phyloP scores from a whole-genome alignment of 92 coral and sea anemone genomes.

The Palythoa heliodiscus region DNA sequence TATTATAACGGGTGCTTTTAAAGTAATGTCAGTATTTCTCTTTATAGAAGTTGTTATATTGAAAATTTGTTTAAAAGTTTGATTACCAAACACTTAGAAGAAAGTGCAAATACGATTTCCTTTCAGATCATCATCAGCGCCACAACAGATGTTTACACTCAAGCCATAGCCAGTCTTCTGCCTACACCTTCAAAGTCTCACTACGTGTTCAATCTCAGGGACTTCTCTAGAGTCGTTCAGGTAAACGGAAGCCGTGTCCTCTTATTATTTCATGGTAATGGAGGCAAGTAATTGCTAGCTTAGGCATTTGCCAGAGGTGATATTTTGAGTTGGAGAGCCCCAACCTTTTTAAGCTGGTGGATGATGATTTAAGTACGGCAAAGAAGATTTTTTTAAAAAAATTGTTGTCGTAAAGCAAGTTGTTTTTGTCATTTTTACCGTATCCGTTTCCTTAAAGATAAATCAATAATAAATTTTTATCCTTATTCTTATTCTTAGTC shows the following conservation, averaged over 20 bases:
- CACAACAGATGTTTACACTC: conserved; percentile 84
- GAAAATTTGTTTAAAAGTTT: not conserved
- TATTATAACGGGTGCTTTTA: too few species aligned
- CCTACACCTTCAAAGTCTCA: conserved; percentile 99
- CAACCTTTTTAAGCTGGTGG: too few species aligned
- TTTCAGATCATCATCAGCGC: conserved; percentile 92
- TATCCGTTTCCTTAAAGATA: too few species aligned
- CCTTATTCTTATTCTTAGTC: too few species aligned
- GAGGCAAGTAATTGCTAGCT: too few species aligned
- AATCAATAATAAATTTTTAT: not conserved
- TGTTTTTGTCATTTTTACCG: too few species aligned
- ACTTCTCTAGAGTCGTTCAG: conserved; percentile 98
- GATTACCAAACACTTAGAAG: not conserved
- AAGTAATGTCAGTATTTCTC: not conserved
- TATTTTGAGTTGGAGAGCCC: too few species aligned
- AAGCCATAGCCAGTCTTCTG: conserved; percentile 83
- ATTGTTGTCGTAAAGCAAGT: too few species aligned
- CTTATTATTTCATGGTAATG: too few species aligned
- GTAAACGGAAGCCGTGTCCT: conserved; percentile 29
- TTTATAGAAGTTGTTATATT: not conserved
- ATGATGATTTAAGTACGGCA: too few species aligned
- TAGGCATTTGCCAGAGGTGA: too few species aligned
- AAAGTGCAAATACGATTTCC: not conserved
- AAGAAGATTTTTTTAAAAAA: too few species aligned
- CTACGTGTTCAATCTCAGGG: conserved; percentile 95